Evolutionary conservation across 1,140 invertebrate genomes (phyloP).

Genomic region (Asobara japonica): DNA sequence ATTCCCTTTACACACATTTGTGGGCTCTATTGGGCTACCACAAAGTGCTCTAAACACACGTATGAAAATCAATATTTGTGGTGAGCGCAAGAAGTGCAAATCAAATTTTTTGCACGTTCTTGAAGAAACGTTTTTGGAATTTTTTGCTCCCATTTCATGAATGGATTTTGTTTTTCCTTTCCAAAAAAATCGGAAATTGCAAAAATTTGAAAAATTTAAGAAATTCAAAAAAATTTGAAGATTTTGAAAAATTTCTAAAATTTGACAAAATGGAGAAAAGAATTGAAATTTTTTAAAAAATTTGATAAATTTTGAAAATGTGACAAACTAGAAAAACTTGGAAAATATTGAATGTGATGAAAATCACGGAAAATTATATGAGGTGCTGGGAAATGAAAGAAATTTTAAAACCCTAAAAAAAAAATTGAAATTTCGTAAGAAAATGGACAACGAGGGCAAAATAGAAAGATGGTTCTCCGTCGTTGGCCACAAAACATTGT

Average conservation of each 20-base stretch:
- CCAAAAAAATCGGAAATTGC: too few species aligned
- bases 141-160: not conserved
- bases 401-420: not conserved
- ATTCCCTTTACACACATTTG: not conserved
- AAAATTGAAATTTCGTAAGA: slow-evolving; percentile 14
- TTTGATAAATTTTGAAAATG: too few species aligned
- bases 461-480: slow-evolving; percentile 12
- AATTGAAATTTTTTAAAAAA: too few species aligned
- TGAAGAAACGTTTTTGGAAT: not conserved
- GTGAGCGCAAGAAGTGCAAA: not conserved
- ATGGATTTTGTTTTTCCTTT: too few species aligned
- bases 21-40: not conserved
- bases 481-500: slow-evolving; percentile 15
- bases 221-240: too few species aligned
- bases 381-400: not conserved
- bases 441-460: slow-evolving; percentile 19
- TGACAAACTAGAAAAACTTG: too few species aligned
- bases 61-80: not conserved
- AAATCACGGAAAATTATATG: too few species aligned
- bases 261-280: too few species aligned
- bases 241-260: too few species aligned
- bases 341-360: not conserved
- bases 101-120: not conserved
- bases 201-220: too few species aligned
- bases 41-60: not conserved